Base-by-base conservation (phyloP, 2,888 invertebrate genomes). In the Vanessa cardui region DNA sequence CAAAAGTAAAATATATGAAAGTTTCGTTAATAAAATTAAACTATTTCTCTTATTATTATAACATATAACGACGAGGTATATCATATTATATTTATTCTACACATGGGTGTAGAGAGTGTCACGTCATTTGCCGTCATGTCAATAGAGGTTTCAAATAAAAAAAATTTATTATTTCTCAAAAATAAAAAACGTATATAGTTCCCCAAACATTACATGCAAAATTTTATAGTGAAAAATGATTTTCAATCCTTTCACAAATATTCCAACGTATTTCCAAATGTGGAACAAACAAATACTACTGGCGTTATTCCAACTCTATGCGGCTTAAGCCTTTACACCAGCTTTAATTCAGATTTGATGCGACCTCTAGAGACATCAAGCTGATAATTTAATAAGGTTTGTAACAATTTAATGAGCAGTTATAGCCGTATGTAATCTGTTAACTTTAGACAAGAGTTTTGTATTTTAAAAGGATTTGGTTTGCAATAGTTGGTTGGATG, bases 281-380 rank as follows among this genome's bases (percentile, higher is more conserved):
- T 64, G 64, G 59, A 50, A 20, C 44, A 64, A 64, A 64, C 58
- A 58, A 58, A 59, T 64, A 49, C 26, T 50, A 64, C 59, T 64
- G 64, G 64, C 58, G 44, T 16, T 49, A 49, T 39, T 58, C 58
- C 64, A 64, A 64, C 46, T 54, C 54, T 60, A 54, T 54, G 47
- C 56, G 60, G 52, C 60, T 66, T 44, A 60, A 60, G 60, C 44
- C 65, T 66, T 61, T 60, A 50, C 58, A 64, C 54, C 46, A 54
- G 46, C 47, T 15, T 26, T 33, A 18, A 18, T 12, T 56, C 5
- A 18, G 52, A 18, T 56, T 26, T 31, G 18, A 18, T n/a, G n/a
- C 18, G 39, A 56, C 39, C 56, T 18, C 33, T n/a, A 56, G 56
- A 56, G 56, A 16, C 6, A 33, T 33, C 33, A 7, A 16, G 16